These are phyloP conservation scores for Chloroceryle aenea DNA, from an alignment of 2,113 vertebrate genomes.

Conservation along the genomic window DNA sequence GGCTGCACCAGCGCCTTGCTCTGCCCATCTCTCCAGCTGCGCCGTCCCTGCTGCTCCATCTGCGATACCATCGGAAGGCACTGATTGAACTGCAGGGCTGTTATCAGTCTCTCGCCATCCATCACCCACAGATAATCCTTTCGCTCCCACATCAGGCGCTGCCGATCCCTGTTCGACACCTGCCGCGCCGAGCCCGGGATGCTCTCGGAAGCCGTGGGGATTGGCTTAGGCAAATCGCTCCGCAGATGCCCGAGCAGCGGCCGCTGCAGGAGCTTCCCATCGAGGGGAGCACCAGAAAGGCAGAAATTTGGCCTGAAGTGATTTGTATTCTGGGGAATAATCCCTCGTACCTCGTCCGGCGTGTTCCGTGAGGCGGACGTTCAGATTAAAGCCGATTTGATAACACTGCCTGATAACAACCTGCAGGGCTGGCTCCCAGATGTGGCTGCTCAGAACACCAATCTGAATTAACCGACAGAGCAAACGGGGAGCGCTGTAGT, in stretches of 20 bases:
- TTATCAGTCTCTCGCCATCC: constrained; percentile 18
- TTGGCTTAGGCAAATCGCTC: background rate
- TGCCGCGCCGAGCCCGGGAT: fast-evolving
- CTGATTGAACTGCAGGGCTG: constrained; percentile 33
- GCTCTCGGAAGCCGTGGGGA: background rate
- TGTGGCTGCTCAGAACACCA: background rate
- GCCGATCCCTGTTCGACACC: background rate
- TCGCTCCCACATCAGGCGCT: background rate
- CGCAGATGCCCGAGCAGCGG: background rate
- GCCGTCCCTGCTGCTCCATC: background rate
- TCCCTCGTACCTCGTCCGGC: fast-evolving
- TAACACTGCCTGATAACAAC: background rate
- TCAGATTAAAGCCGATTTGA: background rate
- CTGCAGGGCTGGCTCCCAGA: background rate
- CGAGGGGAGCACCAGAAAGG: fast-evolving
- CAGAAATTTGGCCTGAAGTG: background rate
- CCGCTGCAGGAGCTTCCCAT: background rate
- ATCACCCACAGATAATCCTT: constrained; percentile 24
- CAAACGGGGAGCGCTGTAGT: background rate
- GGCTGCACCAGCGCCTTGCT: background rate
- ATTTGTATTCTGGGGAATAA: background rate
- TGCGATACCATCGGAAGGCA: background rate
- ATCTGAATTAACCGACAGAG: fast-evolving
- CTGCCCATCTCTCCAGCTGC: background rate
- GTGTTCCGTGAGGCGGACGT: fast-evolving